Evolutionary conservation across 2,113 vertebrate genomes (phyloP), one percentile per base, ranked within the genome.

Genomic region (Synchiropus splendidus): DNA sequence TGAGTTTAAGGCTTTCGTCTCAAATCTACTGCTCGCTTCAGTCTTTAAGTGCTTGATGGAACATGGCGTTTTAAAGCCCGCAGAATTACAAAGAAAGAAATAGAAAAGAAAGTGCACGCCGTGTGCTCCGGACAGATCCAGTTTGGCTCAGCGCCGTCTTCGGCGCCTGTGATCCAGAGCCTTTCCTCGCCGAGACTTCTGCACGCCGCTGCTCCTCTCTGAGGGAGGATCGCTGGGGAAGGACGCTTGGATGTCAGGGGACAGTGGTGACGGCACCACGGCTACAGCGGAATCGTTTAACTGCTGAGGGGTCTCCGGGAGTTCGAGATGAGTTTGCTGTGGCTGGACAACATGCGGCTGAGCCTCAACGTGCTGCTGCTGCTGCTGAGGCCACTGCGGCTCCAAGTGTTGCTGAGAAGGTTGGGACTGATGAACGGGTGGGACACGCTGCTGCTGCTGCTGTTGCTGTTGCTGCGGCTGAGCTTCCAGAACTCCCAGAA

Each of bases 401-500:
- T 72, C 67, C 58, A 71, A 61, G 46, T 75, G 78, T 65, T 75
- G 69, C 33, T 79, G 72, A 41, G 62, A 49, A 15, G 52, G 59
- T 49, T 73, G 75, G 44, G 70, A 48, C 18, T 58, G 63, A 18
- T 74, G 72, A 13, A 50, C 46, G 49, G 61, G 73, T 48, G 67
- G 77, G 16, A 50, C 51, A 12, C 67, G 67, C 30, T 78, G 73
- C 13, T 78, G 73, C 15, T 76, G 74, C 43, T n/a, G n/a, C n/a
- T n/a, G n/a, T n/a, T n/a, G n/a, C 13, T 78, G 73, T 14, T 76
- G 74, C 43, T 74, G 72, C 5, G 61, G 78, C 61, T 87, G 86
- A 34, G 78, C 78, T 47, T 87, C 86, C 2, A 87, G 82, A 39
- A 87, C 81, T 42, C 78, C 80, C 49, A 87, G 56, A 13, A 87